Percentiles rank a stretch among this genome's conserved stretches.
Evolutionary conservation across 2,888 invertebrate genomes (phyloP).

Genomic region (Tenthredo scrophulariae): DNA sequence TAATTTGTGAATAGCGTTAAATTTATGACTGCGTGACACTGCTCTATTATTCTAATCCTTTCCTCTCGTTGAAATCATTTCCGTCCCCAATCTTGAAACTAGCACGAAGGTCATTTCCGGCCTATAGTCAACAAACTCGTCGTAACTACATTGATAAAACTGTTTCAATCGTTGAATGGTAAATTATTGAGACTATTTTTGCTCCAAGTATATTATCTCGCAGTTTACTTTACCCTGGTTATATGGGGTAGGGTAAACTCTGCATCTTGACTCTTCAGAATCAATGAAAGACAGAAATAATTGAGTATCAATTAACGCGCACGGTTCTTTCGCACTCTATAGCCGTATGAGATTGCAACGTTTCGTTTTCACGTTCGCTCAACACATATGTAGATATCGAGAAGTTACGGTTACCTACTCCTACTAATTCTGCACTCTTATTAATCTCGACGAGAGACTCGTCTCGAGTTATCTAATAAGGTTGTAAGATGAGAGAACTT

Average conservation of each 20-base stretch:
- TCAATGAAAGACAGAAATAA: background rate
- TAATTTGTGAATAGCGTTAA: conserved; percentile 44
- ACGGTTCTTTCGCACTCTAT: background rate
- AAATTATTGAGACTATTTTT: conserved; percentile 32
- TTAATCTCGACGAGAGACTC: conserved; percentile 33
- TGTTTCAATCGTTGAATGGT: conserved; percentile 40
- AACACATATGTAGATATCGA: background rate
- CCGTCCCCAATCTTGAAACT: background rate
- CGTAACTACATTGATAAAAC: conserved; percentile 15
- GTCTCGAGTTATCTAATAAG: conserved; percentile 43
- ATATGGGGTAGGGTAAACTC: too few relatives aligned
- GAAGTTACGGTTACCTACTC: conserved; percentile 14
- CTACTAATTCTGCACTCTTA: conserved; percentile 24
- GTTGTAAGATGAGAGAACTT: conserved; percentile 55
- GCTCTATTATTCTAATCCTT: conserved; percentile 39
- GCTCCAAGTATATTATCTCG: background rate
- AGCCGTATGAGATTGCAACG: background rate
- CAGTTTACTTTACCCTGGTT: background rate
- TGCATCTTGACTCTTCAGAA: background rate
- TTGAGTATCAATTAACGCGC: conserved; percentile 6
- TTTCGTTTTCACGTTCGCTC: background rate
- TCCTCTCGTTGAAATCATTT: conserved; percentile 29
- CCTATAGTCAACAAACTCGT: background rate
- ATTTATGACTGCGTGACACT: conserved; percentile 47
- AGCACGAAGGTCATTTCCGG: conserved; percentile 29